phyloP scores from a whole-genome alignment of 2,797 vertebrate species.

The Gymnothorax javanicus region DNA sequence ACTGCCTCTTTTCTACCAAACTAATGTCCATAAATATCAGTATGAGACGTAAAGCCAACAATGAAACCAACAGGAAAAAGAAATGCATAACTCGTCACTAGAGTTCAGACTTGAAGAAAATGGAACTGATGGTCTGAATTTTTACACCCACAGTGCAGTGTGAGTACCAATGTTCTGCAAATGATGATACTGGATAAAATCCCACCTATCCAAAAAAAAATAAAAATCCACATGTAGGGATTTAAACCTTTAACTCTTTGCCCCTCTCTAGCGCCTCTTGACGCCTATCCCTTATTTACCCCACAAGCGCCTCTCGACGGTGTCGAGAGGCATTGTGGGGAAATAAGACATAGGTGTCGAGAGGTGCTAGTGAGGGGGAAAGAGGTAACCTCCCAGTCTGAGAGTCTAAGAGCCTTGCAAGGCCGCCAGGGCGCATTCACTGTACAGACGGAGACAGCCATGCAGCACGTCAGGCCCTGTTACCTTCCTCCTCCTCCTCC shows the following conservation, averaged over 20 bases:
- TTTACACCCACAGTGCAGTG: neutral
- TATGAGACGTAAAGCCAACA: neutral
- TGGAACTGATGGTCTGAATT: neutral
- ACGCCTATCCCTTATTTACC: too few species aligned
- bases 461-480: slow-evolving; percentile 56
- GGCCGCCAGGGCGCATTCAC: slow-evolving; percentile 22
- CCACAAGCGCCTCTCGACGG: too few species aligned
- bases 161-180: neutral
- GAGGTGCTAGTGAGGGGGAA: too few species aligned
- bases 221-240: neutral
- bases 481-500: slow-evolving; percentile 81
- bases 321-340: too few species aligned
- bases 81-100: neutral
- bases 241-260: neutral
- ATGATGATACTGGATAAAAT: neutral
- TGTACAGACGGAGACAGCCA: slow-evolving; percentile 49
- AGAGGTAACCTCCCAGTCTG: neutral
- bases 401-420: neutral
- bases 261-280: too few species aligned
- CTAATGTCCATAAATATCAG: neutral
- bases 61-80: neutral
- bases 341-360: too few species aligned
- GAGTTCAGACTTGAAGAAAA: neutral
- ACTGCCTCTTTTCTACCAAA: neutral
- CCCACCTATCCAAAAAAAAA: neutral